A percentile compares a stretch with the other conserved stretches of the same genome.
These are phyloP conservation scores for Lacerta viridis DNA, from an alignment of 2,797 vertebrate genomes.

Conservation along the genomic window DNA sequence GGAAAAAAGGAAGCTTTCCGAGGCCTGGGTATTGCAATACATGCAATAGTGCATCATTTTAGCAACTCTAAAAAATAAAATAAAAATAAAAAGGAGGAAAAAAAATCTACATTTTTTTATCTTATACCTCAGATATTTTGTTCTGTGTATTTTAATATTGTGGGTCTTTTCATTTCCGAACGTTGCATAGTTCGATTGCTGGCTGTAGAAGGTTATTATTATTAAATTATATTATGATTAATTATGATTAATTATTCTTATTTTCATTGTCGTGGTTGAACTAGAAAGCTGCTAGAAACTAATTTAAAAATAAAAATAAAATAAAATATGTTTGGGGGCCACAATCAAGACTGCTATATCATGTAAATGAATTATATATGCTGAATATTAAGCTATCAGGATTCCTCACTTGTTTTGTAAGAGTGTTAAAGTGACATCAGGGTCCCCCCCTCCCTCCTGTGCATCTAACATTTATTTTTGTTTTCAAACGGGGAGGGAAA, in stretches of 20 bases:
- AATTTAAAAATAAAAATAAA: too few relatives aligned
- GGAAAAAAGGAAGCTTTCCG: conserved; percentile 89
- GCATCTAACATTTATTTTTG: conserved; percentile 83
- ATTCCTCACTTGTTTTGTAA: conserved; percentile 91
- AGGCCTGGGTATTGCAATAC: conserved; percentile 98
- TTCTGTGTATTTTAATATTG: conserved; percentile 99
- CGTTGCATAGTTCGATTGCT: conserved; percentile 92
- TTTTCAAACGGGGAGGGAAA: conserved; percentile 76
- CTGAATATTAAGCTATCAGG: conserved; percentile 89
- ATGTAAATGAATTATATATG: conserved; percentile 93
- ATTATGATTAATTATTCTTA: conserved; percentile 33
- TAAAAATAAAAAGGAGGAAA: conserved; percentile 78
- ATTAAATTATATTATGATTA: conserved; percentile 20
- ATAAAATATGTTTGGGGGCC: conserved; percentile 86
- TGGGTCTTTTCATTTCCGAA: conserved; percentile 97
- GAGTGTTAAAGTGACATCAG: conserved; percentile 87
- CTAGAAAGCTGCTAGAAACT: conserved; percentile 92
- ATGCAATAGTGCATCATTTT: conserved; percentile 96
- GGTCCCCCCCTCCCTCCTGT: conserved; percentile 79
- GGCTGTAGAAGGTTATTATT: conserved; percentile 88
- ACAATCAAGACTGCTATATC: conserved; percentile 89
- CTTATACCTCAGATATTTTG: conserved; percentile 99
- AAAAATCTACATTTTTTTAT: conserved; percentile 93
- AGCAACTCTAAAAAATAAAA: conserved; percentile 90
- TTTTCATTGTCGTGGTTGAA: conserved; percentile 85